Base-by-base conservation (phyloP, 2,797 vertebrate genomes). In the Hemibagrus guttatus region DNA sequence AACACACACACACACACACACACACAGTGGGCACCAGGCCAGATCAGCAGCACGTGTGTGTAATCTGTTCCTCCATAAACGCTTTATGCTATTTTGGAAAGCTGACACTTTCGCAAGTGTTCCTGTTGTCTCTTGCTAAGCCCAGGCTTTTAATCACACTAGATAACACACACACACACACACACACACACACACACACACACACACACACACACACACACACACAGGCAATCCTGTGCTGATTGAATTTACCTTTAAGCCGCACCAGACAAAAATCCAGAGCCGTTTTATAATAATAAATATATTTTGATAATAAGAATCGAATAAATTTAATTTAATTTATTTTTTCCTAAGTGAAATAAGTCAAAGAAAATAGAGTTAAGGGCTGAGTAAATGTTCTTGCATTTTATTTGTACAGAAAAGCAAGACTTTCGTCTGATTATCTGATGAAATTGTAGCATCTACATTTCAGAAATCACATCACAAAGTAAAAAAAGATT, bases 161-260 rank as follows among this genome's bases (percentile, higher is more conserved):
- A n/a, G 46, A 74, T n/a, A 49, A 88, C 0, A 88, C 71, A 71
- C 52, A 19, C 74, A 56, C 82, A 54, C 52, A 21, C 17, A 16
- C 35, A 21, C 64, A 99, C 98, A 0, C 96, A 96, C 0, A 97
- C 98, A 19, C 87, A 91, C 89, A 61, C 71, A 81, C 86, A 71
- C 88, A 92, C 84, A 86, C 46, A 88, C 1, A 88, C 71, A 71
- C 52, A 31, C 74, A 56, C 82, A 54, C 75, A 12, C 71, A 80
- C 86, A 46, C 88, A 92, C 84, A 86, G n/a, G 11, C 6, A 31
- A 9, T 68, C 12, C 8, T 66, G 21, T 68, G 23, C 16, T 28
- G 7, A 76, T 8, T 31, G n/a, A 54, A 76, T 52, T 52, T 31
- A 1, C 11, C 14, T 28, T 52, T 52, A 75, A 54, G 49, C 26